phyloP scores from a whole-genome alignment of 2,113 vertebrate species.

The Zapornia atra region DNA sequence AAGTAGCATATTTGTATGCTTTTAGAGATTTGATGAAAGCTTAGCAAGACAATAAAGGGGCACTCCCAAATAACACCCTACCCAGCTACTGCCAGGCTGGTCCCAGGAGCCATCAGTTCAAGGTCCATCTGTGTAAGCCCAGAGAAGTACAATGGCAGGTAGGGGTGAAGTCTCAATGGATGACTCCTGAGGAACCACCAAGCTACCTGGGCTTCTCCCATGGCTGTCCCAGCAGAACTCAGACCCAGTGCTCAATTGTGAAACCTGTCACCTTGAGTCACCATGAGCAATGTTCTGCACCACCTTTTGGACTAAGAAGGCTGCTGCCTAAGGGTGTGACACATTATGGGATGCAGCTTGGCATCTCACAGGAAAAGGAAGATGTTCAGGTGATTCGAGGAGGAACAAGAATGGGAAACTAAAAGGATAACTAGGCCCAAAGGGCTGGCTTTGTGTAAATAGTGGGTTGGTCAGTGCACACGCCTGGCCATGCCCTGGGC shows the following conservation, averaged over 20 bases:
- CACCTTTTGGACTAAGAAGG: background rate
- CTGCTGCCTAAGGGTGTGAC: background rate
- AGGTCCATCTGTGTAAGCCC: background rate
- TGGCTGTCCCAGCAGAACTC: background rate
- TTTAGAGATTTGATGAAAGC: background rate
- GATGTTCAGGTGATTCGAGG: background rate
- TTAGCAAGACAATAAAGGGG: background rate
- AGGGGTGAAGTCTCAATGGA: background rate
- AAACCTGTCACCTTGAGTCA: fast-evolving
- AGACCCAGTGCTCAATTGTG: background rate
- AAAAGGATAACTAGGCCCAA: background rate
- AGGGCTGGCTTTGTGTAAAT: background rate
- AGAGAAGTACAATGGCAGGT: background rate
- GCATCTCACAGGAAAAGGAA: background rate
- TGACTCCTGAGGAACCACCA: background rate
- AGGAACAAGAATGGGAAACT: background rate
- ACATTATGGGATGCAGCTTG: background rate
- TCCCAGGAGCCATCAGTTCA: background rate
- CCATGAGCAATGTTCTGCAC: background rate
- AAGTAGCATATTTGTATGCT: background rate
- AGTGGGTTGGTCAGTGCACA: background rate
- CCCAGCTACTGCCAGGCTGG: background rate
- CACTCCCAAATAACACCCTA: background rate
- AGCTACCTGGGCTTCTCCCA: background rate
- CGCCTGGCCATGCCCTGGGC: background rate